Percentiles rank a stretch among this genome's conserved stretches.
phyloP scores from a whole-genome alignment of 1,140 invertebrate genomes.

The Heliconius nattereri region DNA sequence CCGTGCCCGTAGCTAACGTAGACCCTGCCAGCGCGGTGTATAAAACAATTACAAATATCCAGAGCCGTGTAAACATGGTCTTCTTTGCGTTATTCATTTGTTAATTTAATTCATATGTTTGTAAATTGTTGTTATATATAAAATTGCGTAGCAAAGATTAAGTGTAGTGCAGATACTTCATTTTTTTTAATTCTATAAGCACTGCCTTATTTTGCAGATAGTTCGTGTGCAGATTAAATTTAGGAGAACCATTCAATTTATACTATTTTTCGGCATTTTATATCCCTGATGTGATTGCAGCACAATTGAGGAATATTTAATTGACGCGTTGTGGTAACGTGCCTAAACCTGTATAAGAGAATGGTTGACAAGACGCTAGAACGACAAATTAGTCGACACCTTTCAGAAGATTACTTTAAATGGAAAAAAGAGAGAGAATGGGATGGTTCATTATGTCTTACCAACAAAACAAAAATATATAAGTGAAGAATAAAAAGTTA shows the following conservation, averaged over 20 bases:
- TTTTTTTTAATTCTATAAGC: not conserved
- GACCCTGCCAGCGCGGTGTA: slow-evolving; percentile 37
- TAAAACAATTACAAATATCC: slow-evolving; percentile 58
- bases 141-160: slow-evolving; percentile 24
- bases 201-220: too few relatives aligned
- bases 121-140: slow-evolving; percentile 13
- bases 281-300: not conserved
- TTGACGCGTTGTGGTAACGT: too few relatives aligned
- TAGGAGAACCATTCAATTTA: too few relatives aligned
- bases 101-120: slow-evolving; percentile 37
- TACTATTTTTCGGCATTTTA: not conserved
- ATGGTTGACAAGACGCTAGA: too few relatives aligned
- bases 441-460: too few relatives aligned
- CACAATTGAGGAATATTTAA: not conserved
- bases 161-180: not conserved
- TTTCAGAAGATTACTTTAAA: too few relatives aligned
- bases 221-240: too few relatives aligned
- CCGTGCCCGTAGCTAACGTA: slow-evolving; percentile 14
- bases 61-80: slow-evolving; percentile 59
- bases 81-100: slow-evolving; percentile 34
- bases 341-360: too few relatives aligned
- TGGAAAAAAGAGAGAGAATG: too few relatives aligned
- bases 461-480: too few relatives aligned
- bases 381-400: too few relatives aligned
- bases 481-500: too few relatives aligned